Evolutionary conservation across 2,797 vertebrate species (phyloP).

Genomic region (Arctocebus calabarensis): DNA sequence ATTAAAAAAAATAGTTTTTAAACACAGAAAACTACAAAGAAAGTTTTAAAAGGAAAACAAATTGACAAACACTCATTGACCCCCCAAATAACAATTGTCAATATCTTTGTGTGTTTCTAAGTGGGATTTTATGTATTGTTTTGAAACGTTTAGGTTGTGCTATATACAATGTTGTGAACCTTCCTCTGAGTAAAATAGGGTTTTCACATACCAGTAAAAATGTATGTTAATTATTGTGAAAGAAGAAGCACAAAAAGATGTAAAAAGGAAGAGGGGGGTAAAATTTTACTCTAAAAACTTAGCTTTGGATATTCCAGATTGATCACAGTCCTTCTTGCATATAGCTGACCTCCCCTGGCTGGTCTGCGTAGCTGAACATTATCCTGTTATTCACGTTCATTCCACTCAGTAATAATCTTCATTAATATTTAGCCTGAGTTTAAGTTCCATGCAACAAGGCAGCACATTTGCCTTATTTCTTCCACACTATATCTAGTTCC

Average conservation of each 20-base stretch:
- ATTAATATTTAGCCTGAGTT: background rate
- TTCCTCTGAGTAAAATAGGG: background rate
- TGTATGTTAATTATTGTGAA: background rate
- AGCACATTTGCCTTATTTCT: too few relatives aligned
- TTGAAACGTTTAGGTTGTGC: background rate
- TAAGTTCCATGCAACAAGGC: background rate
- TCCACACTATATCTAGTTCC: background rate
- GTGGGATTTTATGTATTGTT: background rate
- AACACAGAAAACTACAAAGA: background rate
- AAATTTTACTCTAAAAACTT: background rate
- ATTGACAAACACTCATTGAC: background rate
- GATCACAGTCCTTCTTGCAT: background rate
- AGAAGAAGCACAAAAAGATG: background rate
- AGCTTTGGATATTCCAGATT: background rate
- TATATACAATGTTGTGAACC: background rate
- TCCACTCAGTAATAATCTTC: background rate
- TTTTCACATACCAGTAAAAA: background rate
- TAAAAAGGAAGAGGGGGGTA: background rate
- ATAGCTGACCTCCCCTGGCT: background rate
- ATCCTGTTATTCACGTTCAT: background rate
- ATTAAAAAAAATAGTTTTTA: background rate
- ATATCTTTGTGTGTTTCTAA: background rate
- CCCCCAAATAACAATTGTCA: background rate
- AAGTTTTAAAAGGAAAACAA: background rate
- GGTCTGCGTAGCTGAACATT: background rate